phyloP scores from a whole-genome alignment of 1,140 invertebrate genomes.

The Holotrichia oblita region DNA sequence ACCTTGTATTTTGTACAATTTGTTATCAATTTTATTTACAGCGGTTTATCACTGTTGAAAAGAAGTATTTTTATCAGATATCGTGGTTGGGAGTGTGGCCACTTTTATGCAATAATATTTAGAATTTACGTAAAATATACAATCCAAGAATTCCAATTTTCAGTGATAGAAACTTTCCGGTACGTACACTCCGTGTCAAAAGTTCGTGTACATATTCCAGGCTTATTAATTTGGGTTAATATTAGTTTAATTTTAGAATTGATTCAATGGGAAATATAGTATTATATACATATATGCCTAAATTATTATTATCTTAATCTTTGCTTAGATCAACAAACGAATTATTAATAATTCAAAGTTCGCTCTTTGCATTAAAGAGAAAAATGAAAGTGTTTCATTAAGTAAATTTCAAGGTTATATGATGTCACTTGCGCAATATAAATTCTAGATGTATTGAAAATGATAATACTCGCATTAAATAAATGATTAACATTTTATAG shows the following conservation, averaged over 20 bases:
- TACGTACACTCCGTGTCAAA: not conserved
- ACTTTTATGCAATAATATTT: not conserved
- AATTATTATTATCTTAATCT: too few species aligned
- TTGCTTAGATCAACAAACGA: too few species aligned
- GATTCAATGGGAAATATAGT: too few species aligned
- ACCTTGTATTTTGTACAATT: constrained; percentile 40
- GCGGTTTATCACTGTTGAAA: constrained; percentile 24
- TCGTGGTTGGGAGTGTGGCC: constrained; percentile 15
- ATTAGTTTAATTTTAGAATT: not conserved
- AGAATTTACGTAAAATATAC: not conserved
- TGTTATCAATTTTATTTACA: constrained; percentile 39
- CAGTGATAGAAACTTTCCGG: not conserved
- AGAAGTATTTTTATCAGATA: constrained; percentile 34
- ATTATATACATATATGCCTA: too few species aligned
- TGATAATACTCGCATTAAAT: too few species aligned
- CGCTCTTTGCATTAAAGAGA: too few species aligned
- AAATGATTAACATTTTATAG: too few species aligned
- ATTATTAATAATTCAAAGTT: too few species aligned
- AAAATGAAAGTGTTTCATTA: too few species aligned
- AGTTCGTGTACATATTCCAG: not conserved
- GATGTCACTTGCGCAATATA: too few species aligned
- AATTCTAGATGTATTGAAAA: too few species aligned
- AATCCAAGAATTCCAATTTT: not conserved
- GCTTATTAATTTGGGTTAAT: not conserved
- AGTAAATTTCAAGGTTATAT: too few species aligned